Evolutionary conservation across 2,113 vertebrate genomes (phyloP).

Genomic region (Ancistrus triradiatus): DNA sequence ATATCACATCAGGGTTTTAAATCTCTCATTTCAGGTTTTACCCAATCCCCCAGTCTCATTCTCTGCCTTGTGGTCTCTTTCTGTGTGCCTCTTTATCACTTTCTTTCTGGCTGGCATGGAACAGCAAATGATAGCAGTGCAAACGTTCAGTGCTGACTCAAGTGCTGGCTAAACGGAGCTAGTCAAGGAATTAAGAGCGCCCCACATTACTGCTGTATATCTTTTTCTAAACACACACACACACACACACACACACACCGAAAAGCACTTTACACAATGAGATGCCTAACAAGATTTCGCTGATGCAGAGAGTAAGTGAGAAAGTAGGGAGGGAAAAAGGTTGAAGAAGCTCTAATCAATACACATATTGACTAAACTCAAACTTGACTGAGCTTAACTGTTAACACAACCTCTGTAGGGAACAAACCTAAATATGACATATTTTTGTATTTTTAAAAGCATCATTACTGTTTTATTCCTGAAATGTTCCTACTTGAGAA

Average conservation of each 20-base stretch:
- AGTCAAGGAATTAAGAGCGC: conserved; percentile 66
- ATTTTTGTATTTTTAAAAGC: no score
- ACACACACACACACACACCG: conserved; percentile 31
- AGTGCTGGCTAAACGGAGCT: conserved; percentile 39
- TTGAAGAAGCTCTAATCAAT: no score
- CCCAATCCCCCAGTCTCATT: background rate
- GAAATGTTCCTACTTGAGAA: no score
- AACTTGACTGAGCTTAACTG: no score
- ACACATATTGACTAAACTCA: no score
- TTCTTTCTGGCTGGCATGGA: conserved; percentile 10
- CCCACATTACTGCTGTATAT: conserved; percentile 55
- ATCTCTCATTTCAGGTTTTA: background rate
- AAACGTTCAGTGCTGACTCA: conserved; percentile 36
- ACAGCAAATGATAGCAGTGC: conserved; percentile 22
- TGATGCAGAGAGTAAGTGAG: conserved; percentile 21
- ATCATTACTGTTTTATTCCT: no score
- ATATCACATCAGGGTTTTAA: no score
- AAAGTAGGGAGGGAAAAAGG: background rate
- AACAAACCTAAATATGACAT: no score
- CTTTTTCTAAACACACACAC: conserved; percentile 42
- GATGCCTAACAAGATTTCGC: conserved; percentile 40
- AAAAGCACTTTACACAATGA: conserved; percentile 65
- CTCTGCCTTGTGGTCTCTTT: background rate
- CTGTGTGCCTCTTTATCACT: background rate
- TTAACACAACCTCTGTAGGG: no score